Conservation (phyloP, 2,888 invertebrate species). For the Diaprepes abbreviatus region DNA sequence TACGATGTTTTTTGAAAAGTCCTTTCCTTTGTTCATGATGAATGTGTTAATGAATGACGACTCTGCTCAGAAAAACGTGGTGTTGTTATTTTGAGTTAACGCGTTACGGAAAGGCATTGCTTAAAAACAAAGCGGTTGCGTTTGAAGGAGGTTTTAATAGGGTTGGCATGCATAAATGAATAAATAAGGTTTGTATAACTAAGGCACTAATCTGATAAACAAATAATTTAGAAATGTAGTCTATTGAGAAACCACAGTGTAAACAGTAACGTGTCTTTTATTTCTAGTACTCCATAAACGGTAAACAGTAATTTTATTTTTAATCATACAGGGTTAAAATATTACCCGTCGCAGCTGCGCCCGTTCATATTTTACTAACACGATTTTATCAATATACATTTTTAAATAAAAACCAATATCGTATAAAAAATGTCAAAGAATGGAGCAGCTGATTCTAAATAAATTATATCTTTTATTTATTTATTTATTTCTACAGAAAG, state of each 20-base stretch:
- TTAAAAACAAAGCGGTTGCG: constrained; percentile 40
- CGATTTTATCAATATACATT: too few species aligned
- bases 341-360: too few species aligned
- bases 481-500: too few species aligned
- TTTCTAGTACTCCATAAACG: too few species aligned
- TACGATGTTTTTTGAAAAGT: constrained; percentile 45
- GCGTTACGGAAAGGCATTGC: constrained; percentile 42
- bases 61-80: constrained; percentile 29
- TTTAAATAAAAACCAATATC: too few species aligned
- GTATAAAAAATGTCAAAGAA: too few species aligned
- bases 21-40: constrained; percentile 29
- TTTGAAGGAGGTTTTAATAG: constrained; percentile 34
- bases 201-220: constrained; percentile 36
- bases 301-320: too few species aligned
- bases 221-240: constrained; percentile 28
- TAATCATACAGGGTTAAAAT: too few species aligned
- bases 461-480: too few species aligned
- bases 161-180: constrained; percentile 35
- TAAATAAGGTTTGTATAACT: constrained; percentile 36
- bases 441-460: too few species aligned
- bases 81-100: constrained; percentile 47
- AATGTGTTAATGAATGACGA: constrained; percentile 47
- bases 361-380: too few species aligned
- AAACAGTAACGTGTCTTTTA: too few species aligned
- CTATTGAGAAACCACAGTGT: not conserved